Evolutionary conservation across 35 echinoderm and acorn worm species (phyloP).

Genomic region (Acanthaster planci): DNA sequence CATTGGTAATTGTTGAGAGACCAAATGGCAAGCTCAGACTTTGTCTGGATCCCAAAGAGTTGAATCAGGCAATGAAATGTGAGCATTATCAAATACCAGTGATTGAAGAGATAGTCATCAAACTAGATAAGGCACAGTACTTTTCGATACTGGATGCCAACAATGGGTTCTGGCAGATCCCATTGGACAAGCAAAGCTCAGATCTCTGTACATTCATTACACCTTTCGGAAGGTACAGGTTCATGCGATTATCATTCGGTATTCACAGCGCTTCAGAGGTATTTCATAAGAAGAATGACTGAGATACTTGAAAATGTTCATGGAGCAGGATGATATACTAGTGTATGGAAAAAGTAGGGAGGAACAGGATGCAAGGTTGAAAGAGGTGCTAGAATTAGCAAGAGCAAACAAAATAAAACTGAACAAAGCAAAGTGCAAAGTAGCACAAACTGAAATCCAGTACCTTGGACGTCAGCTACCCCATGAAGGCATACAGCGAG

Average conservation of each 20-base stretch:
- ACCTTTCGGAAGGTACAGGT: conserved; percentile 73
- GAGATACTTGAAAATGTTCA: conserved; percentile 42
- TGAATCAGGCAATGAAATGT: conserved; percentile 69
- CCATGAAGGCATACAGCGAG: conserved; percentile 31
- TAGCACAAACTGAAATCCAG: conserved; percentile 41
- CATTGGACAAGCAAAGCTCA: conserved; percentile 48
- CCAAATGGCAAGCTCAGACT: conserved; percentile 68
- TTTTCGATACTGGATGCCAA: conserved; percentile 67
- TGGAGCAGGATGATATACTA: conserved; percentile 43
- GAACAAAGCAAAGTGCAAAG: conserved; percentile 39
- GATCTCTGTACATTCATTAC: conserved; percentile 69
- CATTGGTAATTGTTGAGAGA: conserved; percentile 63
- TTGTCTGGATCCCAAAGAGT: conserved; percentile 69
- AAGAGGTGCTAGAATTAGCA: conserved; percentile 15
- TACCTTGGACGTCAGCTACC: conserved; percentile 32
- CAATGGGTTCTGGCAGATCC: conserved; percentile 72
- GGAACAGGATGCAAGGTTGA: conserved; percentile 38
- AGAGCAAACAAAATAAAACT: conserved; percentile 47
- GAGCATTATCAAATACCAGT: conserved; percentile 71
- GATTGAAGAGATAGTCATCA: conserved; percentile 40
- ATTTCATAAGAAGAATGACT: conserved; percentile 54
- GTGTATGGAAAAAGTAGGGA: conserved; percentile 38
- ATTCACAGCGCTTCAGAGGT: conserved; percentile 55
- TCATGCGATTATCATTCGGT: conserved; percentile 63
- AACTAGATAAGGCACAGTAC: conserved; percentile 33